A percentile compares a stretch with the other conserved stretches of the same genome.
Conservation (phyloP, 2,113 vertebrate genomes). For the Hippocampus guttulatus region DNA sequence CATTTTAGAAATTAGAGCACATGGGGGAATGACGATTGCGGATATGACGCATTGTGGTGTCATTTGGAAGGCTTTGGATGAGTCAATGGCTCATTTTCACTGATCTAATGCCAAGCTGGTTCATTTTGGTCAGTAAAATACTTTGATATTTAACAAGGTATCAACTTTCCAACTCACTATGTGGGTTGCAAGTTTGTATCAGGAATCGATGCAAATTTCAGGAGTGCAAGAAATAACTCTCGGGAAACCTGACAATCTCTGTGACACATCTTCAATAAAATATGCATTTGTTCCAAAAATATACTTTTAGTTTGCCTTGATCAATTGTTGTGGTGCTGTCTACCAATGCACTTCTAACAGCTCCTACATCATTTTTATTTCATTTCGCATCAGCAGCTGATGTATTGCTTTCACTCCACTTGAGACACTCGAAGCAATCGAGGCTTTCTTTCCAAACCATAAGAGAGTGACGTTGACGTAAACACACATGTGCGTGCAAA, state of each 20-base stretch:
- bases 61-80: not conserved
- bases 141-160: not conserved
- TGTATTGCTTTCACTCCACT: conserved; percentile 42
- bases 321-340: conserved; percentile 18
- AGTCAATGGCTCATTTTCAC: not conserved
- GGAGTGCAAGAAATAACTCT: not conserved
- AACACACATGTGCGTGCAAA: not conserved
- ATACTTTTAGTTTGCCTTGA: not conserved
- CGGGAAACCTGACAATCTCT: conserved; percentile 5
- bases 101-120: not conserved
- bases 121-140: not conserved
- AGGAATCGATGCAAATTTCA: not conserved
- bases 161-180: conserved; percentile 1
- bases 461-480: conserved; percentile 31
- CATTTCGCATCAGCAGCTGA: conserved; percentile 35
- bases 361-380: conserved; percentile 46
- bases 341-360: conserved; percentile 37
- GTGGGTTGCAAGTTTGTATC: not conserved
- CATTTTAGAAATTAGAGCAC: not conserved
- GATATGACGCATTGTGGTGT: not conserved
- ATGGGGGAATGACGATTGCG: not conserved
- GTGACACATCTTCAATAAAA: conserved; percentile 5
- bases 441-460: conserved; percentile 38
- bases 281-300: conserved; percentile 4
- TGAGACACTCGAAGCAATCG: conserved; percentile 32